Percentiles rank a stretch among this genome's conserved stretches.
Evolutionary conservation across 2,113 vertebrate species (phyloP).

Genomic region (human): GRCh38 chr6:91696501-91697000

Average conservation of each 20-base stretch:
- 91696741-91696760: not conserved
- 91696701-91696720: not conserved
- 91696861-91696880: not conserved
- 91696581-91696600: not conserved
- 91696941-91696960: not conserved
- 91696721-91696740: not conserved
- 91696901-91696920: not conserved
- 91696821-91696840: not conserved
- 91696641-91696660: not conserved
- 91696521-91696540: not conserved
- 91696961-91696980: not conserved
- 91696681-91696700: not conserved
- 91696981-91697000: not conserved
- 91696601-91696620: not conserved
- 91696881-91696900: not conserved
- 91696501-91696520: not conserved
- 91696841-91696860: not conserved
- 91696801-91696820: not conserved
- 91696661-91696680: not conserved
- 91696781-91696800: not conserved
- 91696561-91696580: not conserved
- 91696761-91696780: not conserved
- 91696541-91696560: not conserved
- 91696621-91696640: not conserved
- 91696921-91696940: not conserved